A percentile compares a stretch with the other conserved stretches of the same genome.
Conservation (phyloP, 1,140 invertebrate species). For the Hyposmocoma kahamanoa region DNA sequence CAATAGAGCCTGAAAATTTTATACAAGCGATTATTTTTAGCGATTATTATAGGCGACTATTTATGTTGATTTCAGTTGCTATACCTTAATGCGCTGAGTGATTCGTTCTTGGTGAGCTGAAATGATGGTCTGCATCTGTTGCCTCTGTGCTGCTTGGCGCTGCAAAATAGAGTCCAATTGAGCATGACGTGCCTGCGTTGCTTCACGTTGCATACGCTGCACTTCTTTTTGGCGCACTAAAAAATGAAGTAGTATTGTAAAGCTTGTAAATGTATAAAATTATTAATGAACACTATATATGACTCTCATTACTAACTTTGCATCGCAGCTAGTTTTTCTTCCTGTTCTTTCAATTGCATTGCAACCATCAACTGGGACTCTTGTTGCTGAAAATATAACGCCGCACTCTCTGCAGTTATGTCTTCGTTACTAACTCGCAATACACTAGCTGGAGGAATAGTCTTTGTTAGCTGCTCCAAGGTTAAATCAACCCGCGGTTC, state of each 20-base stretch:
- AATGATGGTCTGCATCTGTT: slow-evolving; percentile 65
- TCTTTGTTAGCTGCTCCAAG: slow-evolving; percentile 7
- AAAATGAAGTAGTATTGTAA: neutral
- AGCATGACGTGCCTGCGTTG: slow-evolving; percentile 46
- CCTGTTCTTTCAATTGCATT: slow-evolving; percentile 66
- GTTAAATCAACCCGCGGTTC: slow-evolving; percentile 1
- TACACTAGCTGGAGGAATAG: neutral
- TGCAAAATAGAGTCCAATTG: slow-evolving; percentile 57
- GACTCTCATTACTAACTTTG: slow-evolving; percentile 38
- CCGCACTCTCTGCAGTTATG: slow-evolving; percentile 54
- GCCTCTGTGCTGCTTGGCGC: slow-evolving; percentile 48
- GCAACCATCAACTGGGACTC: slow-evolving; percentile 69
- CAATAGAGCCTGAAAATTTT: slow-evolving; percentile 23
- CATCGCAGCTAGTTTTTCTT: slow-evolving; percentile 66
- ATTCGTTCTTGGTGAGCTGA: slow-evolving; percentile 63
- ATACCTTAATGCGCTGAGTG: slow-evolving; percentile 64
- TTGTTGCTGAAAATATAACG: slow-evolving; percentile 65
- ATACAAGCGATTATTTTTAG: too few relatives aligned
- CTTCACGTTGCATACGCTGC: slow-evolving; percentile 57
- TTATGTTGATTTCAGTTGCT: too few relatives aligned
- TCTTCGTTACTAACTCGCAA: slow-evolving; percentile 36
- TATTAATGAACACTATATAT: neutral
- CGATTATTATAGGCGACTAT: too few relatives aligned
- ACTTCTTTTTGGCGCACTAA: slow-evolving; percentile 63
- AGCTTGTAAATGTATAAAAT: neutral